A percentile compares a stretch with the other conserved stretches of the same genome.
phyloP scores from a whole-genome alignment of 2,797 vertebrate genomes.

The Chloroceryle inda region DNA sequence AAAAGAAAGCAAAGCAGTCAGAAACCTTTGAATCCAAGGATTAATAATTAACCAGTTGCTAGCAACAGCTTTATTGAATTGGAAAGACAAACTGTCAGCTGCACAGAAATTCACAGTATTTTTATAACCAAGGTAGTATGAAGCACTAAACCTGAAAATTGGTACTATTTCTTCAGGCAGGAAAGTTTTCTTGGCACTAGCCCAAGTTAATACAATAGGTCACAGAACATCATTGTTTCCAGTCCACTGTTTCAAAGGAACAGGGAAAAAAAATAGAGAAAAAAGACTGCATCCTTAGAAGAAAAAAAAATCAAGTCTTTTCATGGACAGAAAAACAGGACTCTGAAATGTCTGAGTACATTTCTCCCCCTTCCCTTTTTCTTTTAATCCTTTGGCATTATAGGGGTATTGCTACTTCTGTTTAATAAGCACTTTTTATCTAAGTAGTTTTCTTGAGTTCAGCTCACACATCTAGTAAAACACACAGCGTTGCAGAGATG shows the following conservation, averaged over 20 bases:
- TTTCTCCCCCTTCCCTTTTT: conserved; percentile 18
- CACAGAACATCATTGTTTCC: not conserved
- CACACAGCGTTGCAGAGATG: not conserved
- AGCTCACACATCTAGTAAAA: not conserved
- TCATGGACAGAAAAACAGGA: not conserved
- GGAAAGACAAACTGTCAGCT: conserved; percentile 8
- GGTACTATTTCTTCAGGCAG: conserved; percentile 22
- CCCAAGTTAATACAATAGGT: conserved; percentile 44
- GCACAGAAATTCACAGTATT: conserved; percentile 24
- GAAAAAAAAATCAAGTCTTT: not conserved
- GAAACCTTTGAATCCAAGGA: not conserved
- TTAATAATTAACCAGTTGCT: conserved; percentile 45
- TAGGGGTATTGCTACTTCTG: not conserved
- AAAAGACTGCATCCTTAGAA: not conserved
- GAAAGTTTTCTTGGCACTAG: conserved; percentile 38
- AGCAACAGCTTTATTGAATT: conserved; percentile 20
- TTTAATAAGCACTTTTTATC: conserved; percentile 15
- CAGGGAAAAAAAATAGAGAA: fast-evolving
- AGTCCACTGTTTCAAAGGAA: conserved; percentile 8
- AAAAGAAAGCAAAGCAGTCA: not conserved
- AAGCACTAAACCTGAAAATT: conserved; percentile 52
- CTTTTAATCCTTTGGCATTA: conserved; percentile 12
- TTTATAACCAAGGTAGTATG: not conserved
- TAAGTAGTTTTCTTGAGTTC: not conserved
- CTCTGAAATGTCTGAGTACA: conserved; percentile 3